A percentile compares a stretch with the other conserved stretches of the same genome.
phyloP scores from a whole-genome alignment of 1,140 invertebrate genomes.

The Megathymus violae region DNA sequence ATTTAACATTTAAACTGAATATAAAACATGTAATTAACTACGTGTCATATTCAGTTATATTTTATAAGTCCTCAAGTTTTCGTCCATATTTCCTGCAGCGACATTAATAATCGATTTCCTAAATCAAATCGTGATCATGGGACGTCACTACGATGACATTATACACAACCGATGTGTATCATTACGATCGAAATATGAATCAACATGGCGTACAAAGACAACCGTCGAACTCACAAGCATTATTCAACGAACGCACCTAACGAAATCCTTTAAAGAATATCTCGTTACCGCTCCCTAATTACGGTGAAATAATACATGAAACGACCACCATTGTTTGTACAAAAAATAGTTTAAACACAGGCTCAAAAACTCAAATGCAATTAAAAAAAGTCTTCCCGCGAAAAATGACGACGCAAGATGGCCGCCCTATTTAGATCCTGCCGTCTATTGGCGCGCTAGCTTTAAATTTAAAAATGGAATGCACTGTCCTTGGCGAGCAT shows the following conservation, averaged over 20 bases:
- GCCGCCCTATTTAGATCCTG: slow-evolving; percentile 71
- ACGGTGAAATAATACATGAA: slow-evolving; percentile 63
- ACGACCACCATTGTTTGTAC: slow-evolving; percentile 56
- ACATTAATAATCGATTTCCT: no score
- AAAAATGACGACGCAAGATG: slow-evolving; percentile 65
- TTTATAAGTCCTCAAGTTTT: no score
- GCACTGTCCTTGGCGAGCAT: slow-evolving; percentile 78
- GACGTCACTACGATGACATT: slow-evolving; percentile 10
- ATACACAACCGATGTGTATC: background rate
- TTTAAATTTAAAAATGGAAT: slow-evolving; percentile 82
- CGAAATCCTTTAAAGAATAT: slow-evolving; percentile 33
- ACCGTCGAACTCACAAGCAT: slow-evolving; percentile 23
- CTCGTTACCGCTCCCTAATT: slow-evolving; percentile 59
- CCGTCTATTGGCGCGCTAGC: slow-evolving; percentile 72
- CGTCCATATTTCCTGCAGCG: no score
- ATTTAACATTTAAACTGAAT: no score
- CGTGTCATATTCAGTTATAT: no score
- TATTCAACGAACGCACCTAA: slow-evolving; percentile 30
- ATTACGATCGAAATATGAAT: slow-evolving; percentile 18
- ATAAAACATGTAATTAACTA: no score
- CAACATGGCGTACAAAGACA: slow-evolving; percentile 22
- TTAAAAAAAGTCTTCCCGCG: slow-evolving; percentile 59
- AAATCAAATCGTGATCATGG: background rate
- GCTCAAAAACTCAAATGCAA: slow-evolving; percentile 61
- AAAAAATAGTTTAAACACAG: slow-evolving; percentile 48